Conservation (phyloP, 2,113 vertebrate species). For the Hucho hucho region DNA sequence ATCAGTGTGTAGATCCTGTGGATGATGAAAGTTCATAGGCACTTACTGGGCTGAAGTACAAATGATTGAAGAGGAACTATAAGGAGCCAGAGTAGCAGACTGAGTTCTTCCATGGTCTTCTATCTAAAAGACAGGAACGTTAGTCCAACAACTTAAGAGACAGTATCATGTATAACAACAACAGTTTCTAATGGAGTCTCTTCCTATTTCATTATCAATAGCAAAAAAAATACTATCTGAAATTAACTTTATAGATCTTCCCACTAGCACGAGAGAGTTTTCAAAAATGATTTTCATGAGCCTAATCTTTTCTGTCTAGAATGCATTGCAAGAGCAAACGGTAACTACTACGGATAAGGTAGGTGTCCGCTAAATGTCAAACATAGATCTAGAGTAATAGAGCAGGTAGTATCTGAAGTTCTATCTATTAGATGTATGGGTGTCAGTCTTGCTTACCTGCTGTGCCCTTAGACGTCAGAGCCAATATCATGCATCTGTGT, state of each 20-base stretch:
- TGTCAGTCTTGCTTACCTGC: conserved; percentile 46
- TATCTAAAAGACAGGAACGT: conserved; percentile 22
- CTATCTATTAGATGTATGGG: conserved; percentile 23
- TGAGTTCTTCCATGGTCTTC: conserved; percentile 54
- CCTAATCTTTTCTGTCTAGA: not conserved
- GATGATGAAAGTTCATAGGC: not conserved
- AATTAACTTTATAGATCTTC: not conserved
- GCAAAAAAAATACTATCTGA: not conserved
- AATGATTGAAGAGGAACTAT: conserved; percentile 40
- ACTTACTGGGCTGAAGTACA: conserved; percentile 61
- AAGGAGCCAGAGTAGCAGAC: conserved; percentile 48
- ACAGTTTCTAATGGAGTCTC: not conserved
- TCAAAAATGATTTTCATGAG: not conserved
- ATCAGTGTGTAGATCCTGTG: no score
- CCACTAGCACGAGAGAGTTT: not conserved
- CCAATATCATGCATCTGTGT: conserved; percentile 18
- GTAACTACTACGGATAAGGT: no score
- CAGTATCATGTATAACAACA: not conserved
- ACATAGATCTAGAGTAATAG: not conserved
- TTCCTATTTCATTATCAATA: not conserved
- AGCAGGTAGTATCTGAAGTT: not conserved
- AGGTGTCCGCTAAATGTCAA: no score
- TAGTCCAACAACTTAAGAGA: not conserved
- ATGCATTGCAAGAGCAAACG: not conserved
- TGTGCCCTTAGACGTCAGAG: conserved; percentile 22